Evolutionary conservation across 1,140 invertebrate genomes (phyloP).

Genomic region (Lordiphosa clarofinis): DNA sequence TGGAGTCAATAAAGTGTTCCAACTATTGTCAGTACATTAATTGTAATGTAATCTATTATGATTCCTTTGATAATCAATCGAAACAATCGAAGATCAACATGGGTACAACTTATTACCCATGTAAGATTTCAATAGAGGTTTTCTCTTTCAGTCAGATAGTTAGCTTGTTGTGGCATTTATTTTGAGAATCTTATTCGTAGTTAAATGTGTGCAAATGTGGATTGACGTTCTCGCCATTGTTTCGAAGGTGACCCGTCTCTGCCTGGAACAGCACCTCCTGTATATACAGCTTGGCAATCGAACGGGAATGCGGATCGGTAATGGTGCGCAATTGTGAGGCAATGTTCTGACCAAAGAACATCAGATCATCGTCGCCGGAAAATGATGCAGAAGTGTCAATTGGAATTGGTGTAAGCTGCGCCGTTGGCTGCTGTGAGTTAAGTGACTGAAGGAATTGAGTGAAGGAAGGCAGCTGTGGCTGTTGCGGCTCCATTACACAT

Average conservation of each 20-base stretch:
- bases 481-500: constrained; percentile 26
- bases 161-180: too few species aligned
- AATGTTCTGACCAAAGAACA: constrained; percentile 60
- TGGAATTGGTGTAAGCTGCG: not conserved
- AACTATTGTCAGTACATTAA: too few species aligned
- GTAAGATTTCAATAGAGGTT: too few species aligned
- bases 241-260: constrained; percentile 60
- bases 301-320: constrained; percentile 57
- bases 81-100: too few species aligned
- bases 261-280: constrained; percentile 72
- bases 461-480: constrained; percentile 12
- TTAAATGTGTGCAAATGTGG: constrained; percentile 23
- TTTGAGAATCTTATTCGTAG: too few species aligned
- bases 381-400: not conserved
- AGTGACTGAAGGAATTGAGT: constrained; percentile 15
- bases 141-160: too few species aligned
- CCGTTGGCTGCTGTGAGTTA: constrained; percentile 11
- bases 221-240: constrained; percentile 20
- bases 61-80: too few species aligned
- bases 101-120: too few species aligned
- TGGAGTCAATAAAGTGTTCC: too few species aligned
- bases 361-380: constrained; percentile 47
- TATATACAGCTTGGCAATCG: constrained; percentile 67
- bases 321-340: constrained; percentile 61
- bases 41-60: too few species aligned